Evolutionary conservation across 1,140 invertebrate species (phyloP).

Genomic region (Tetramorium alpestre): DNA sequence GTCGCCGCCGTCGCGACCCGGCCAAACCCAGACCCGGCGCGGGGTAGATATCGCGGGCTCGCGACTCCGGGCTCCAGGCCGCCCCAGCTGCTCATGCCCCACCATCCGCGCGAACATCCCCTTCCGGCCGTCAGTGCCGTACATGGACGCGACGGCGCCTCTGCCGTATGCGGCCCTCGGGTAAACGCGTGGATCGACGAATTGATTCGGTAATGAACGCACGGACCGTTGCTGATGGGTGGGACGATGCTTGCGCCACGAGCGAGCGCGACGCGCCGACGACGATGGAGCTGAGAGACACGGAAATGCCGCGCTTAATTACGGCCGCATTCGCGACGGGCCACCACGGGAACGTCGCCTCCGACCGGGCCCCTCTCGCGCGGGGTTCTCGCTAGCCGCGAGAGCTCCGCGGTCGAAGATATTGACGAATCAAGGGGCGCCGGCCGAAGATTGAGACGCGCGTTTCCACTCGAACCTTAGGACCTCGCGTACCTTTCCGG

Average conservation of each 20-base stretch:
- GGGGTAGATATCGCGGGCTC: slow-evolving; percentile 78
- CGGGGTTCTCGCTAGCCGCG: not conserved
- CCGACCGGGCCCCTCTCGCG: not conserved
- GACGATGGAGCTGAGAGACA: not conserved
- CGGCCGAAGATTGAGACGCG: slow-evolving; percentile 44
- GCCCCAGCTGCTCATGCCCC: slow-evolving; percentile 80
- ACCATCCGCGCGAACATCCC: slow-evolving; percentile 57
- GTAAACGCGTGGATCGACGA: slow-evolving; percentile 48
- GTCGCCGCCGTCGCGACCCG: slow-evolving; percentile 81
- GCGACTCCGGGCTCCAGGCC: slow-evolving; percentile 81
- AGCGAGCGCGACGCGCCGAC: slow-evolving; percentile 30
- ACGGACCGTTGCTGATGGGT: slow-evolving; percentile 10
- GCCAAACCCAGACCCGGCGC: slow-evolving; percentile 83
- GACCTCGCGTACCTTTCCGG: not conserved
- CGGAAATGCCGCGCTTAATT: slow-evolving; percentile 44
- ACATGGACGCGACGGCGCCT: not conserved
- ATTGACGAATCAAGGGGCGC: slow-evolving; percentile 55
- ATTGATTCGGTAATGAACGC: slow-evolving; percentile 61
- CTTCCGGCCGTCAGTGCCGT: slow-evolving; percentile 58
- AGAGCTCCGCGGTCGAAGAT: slow-evolving; percentile 2
- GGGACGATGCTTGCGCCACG: slow-evolving; percentile 21
- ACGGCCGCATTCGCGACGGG: not conserved
- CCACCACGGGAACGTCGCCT: not conserved
- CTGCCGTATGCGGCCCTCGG: not conserved
- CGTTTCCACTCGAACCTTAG: not conserved